These are phyloP conservation scores for Drosophila tanythrix DNA, from an alignment of 2,888 invertebrate species.

Conservation along the genomic window DNA sequence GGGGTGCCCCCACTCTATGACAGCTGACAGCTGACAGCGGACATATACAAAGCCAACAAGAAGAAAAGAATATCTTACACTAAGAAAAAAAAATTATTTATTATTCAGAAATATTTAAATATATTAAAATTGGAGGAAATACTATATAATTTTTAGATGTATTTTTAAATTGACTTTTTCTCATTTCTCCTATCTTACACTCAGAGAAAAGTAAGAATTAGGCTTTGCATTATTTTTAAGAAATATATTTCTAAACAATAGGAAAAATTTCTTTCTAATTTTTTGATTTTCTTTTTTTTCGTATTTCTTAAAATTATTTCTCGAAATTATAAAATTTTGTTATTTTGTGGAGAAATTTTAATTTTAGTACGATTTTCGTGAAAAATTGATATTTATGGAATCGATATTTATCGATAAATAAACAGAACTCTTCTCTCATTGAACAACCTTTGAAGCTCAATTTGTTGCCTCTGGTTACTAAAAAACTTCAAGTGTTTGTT, in stretches of 20 bases:
- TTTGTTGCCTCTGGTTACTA: background rate
- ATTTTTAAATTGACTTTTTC: too few species aligned
- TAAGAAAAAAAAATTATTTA: background rate
- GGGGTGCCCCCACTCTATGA: conserved; percentile 36
- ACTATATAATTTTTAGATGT: too few species aligned
- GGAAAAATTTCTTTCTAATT: background rate
- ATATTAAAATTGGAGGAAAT: too few species aligned
- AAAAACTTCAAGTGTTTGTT: background rate
- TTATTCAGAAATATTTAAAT: background rate
- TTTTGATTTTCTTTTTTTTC: background rate
- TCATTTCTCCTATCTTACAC: background rate
- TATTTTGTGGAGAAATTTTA: too few species aligned
- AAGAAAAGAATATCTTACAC: background rate
- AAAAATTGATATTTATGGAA: background rate
- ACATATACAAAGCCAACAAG: background rate
- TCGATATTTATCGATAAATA: background rate
- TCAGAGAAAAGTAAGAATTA: background rate
- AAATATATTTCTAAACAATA: background rate
- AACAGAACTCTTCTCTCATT: background rate
- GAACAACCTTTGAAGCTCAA: background rate
- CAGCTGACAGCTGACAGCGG: background rate
- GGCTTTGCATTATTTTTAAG: background rate
- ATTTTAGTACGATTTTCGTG: background rate
- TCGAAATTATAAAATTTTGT: too few species aligned
- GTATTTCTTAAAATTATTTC: too few species aligned